Conservation (phyloP, 2,797 vertebrate species). For the Steatocranus sp. region DNA sequence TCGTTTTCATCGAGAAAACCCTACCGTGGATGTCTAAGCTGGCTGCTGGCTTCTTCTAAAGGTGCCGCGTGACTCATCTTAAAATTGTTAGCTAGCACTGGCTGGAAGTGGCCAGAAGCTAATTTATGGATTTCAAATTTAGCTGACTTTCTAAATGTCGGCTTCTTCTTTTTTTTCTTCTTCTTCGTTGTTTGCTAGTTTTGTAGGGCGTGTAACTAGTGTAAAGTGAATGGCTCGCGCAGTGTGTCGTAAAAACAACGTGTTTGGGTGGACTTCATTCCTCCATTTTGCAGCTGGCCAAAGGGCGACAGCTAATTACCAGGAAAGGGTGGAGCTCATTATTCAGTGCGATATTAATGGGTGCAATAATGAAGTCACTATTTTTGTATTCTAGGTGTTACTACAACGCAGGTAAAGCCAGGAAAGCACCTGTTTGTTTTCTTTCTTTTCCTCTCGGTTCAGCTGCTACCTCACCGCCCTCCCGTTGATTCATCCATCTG, state of each 20-base stretch:
- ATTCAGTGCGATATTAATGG: neutral
- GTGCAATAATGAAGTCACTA: neutral
- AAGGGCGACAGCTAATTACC: neutral
- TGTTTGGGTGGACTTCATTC: neutral
- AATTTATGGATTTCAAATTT: neutral
- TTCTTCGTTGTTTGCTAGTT: neutral
- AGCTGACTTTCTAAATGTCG: neutral
- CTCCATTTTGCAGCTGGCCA: conserved; percentile 34
- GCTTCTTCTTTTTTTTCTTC: fast-evolving
- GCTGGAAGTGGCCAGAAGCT: neutral
- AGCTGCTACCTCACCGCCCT: conserved; percentile 1
- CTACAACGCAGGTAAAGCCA: neutral
- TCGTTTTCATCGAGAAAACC: neutral
- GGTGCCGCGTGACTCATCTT: neutral
- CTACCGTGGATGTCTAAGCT: neutral
- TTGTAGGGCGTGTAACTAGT: neutral
- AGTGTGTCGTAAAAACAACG: neutral
- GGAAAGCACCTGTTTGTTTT: conserved; percentile 10
- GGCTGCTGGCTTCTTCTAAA: neutral
- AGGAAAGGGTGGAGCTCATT: neutral
- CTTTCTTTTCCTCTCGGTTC: neutral
- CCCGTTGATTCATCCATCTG: conserved; percentile 40
- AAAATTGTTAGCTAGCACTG: neutral
- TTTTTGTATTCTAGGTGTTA: neutral
- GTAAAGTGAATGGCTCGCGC: neutral